Base-by-base conservation (phyloP, 2,113 vertebrate genomes). In the Elephantulus edwardii region DNA sequence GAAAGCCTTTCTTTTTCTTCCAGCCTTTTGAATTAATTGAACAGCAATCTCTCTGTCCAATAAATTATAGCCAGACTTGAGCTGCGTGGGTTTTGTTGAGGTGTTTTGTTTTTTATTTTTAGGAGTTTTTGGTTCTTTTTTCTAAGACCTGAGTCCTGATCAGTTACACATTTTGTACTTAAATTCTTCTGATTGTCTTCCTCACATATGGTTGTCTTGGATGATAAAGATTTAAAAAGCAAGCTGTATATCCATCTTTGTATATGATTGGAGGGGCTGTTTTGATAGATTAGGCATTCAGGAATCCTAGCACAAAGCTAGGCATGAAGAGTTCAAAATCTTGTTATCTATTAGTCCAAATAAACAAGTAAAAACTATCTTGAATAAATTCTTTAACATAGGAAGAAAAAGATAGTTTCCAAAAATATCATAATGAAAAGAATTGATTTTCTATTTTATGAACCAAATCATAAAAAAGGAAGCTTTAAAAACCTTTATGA, bases 361-460 rank as follows among this genome's bases (percentile, higher is more conserved):
- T 0, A 28, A 89, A 82, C 5, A 52, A n/a, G 16, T 24, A 84
- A 48, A 86, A 78, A 62, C 19, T 58, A 60, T 58, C 76, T 58
- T 83, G 54, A 86, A 80, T 48, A 93, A 86, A 48, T 54, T 11
- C 6, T 60, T 30, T 78, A 85, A 79, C 4, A 30, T 68, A 30
- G 28, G 12, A 89, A 48, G 64, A 20, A 89, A 14, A 91, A 20
- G 28, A 30, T 81, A 8, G 20, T n/a, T 92, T 86, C 46, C 38
- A 48, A 44, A 78, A 66, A 89, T 4, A 88, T 46, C 8, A 42
- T 9, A 91, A 33, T 52, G 19, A 91, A 87, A 92, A 77, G 13
- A 40, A 42, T 1, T 76, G 33, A 77, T 50, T 84, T 86, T 2
- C 80, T 38, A 19, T 79, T 74, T 82, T 92, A 46, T 82, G 85